phyloP scores from a whole-genome alignment of 2,797 vertebrate species.

The Lutjanus argentimaculatus region DNA sequence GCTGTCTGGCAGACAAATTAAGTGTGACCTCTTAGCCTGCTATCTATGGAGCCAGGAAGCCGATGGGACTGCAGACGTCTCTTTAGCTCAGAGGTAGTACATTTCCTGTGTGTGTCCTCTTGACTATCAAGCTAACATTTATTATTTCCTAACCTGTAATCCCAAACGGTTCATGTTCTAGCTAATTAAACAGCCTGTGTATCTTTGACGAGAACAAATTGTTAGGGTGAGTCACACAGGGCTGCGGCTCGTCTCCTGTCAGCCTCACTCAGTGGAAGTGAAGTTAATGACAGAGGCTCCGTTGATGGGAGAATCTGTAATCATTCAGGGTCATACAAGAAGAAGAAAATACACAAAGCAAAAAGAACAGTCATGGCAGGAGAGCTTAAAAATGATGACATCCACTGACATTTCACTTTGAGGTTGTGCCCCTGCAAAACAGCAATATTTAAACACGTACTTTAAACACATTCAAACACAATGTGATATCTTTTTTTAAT shows the following conservation, averaged over 20 bases:
- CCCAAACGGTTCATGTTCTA: conserved; percentile 23
- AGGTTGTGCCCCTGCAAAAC: background rate
- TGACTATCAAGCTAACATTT: conserved; percentile 20
- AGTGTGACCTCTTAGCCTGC: conserved; percentile 47
- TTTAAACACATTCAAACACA: conserved; percentile 7
- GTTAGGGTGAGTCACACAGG: conserved; percentile 8
- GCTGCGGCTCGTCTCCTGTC: conserved; percentile 22
- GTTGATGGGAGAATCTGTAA: conserved; percentile 26
- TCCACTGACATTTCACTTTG: background rate
- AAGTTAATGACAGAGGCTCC: conserved; percentile 31
- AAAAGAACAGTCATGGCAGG: conserved; percentile 23
- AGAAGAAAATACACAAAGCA: conserved; percentile 29
- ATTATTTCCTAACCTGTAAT: conserved; percentile 45
- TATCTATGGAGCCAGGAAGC: conserved; percentile 23
- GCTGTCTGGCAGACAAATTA: conserved; percentile 50
- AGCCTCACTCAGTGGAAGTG: conserved; percentile 14
- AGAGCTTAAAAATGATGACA: conserved; percentile 11
- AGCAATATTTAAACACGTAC: background rate
- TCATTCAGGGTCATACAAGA: conserved; percentile 25
- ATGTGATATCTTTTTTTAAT: background rate
- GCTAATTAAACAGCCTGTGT: conserved; percentile 29
- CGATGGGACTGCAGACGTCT: conserved; percentile 1
- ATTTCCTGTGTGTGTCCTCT: conserved; percentile 25
- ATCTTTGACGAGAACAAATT: conserved; percentile 36
- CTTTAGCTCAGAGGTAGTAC: conserved; percentile 25